phyloP scores from a whole-genome alignment of 2,797 vertebrate genomes.

The Falco rusticolus region DNA sequence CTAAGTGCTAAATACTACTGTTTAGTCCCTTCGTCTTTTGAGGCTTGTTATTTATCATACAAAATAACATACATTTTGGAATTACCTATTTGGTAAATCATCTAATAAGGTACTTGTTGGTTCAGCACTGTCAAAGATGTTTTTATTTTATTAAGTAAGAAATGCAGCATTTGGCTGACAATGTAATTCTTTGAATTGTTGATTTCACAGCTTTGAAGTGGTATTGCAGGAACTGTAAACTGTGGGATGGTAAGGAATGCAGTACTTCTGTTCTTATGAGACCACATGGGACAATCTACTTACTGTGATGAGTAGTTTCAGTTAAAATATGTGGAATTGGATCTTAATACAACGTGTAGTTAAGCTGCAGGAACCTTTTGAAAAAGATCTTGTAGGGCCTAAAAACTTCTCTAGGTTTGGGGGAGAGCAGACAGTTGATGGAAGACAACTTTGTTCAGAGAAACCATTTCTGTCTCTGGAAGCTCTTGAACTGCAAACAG shows the following conservation, averaged over 20 bases:
- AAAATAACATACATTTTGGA: background rate
- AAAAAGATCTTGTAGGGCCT: background rate
- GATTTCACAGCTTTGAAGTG: background rate
- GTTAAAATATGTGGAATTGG: background rate
- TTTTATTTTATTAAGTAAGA: background rate
- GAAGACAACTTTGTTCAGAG: background rate
- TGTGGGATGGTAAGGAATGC: background rate
- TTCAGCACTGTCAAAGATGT: background rate
- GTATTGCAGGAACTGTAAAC: background rate
- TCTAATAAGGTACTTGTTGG: background rate
- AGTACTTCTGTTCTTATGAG: background rate
- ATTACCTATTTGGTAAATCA: background rate
- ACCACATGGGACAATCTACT: background rate
- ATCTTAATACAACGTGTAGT: background rate
- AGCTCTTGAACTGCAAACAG: background rate
- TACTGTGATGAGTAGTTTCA: background rate
- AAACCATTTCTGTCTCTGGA: background rate
- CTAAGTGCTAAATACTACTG: background rate
- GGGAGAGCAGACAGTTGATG: background rate
- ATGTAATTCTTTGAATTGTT: background rate
- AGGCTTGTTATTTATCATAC: background rate
- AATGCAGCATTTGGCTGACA: background rate
- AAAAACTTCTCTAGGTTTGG: background rate
- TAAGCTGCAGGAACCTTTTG: background rate
- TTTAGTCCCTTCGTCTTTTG: background rate